Evolutionary conservation across 2,797 vertebrate species (phyloP).

Genomic region (Tenualosa thibaudeaui): DNA sequence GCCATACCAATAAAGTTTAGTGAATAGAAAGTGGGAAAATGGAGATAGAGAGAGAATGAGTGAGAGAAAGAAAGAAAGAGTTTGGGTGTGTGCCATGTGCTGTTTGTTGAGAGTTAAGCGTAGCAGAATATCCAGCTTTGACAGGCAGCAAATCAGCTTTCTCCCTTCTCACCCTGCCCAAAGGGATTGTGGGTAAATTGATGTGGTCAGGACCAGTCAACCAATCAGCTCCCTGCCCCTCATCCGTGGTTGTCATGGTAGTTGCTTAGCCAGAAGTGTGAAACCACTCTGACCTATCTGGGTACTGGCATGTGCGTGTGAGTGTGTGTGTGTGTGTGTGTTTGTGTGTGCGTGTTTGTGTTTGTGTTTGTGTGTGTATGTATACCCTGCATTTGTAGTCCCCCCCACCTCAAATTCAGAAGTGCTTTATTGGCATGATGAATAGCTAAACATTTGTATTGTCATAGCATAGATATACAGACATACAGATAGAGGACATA

Average conservation of each 20-base stretch:
- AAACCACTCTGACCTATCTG: background rate
- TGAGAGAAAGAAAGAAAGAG: too few species aligned
- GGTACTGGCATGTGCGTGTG: background rate
- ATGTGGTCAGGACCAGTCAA: conserved; percentile 8
- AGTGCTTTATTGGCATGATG: too few species aligned
- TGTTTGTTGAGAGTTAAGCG: background rate
- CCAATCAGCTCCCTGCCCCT: conserved; percentile 17
- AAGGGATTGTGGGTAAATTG: conserved; percentile 18
- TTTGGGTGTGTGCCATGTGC: background rate
- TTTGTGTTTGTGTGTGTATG: background rate
- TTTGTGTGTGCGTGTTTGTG: background rate
- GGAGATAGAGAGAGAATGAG: background rate
- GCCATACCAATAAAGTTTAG: too few species aligned
- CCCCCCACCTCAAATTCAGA: too few species aligned
- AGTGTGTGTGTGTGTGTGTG: background rate
- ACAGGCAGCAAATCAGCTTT: conserved; percentile 5
- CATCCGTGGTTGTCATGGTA: conserved; percentile 7
- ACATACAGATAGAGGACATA: too few species aligned
- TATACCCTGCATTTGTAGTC: background rate
- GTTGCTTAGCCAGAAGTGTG: background rate
- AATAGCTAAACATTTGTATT: too few species aligned
- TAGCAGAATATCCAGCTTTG: conserved; percentile 19
- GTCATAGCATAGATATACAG: too few species aligned
- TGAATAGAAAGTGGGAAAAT: background rate
- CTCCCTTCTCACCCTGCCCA: background rate